Conservation (phyloP, 2,113 vertebrate genomes). For the Anolis sagrei region DNA sequence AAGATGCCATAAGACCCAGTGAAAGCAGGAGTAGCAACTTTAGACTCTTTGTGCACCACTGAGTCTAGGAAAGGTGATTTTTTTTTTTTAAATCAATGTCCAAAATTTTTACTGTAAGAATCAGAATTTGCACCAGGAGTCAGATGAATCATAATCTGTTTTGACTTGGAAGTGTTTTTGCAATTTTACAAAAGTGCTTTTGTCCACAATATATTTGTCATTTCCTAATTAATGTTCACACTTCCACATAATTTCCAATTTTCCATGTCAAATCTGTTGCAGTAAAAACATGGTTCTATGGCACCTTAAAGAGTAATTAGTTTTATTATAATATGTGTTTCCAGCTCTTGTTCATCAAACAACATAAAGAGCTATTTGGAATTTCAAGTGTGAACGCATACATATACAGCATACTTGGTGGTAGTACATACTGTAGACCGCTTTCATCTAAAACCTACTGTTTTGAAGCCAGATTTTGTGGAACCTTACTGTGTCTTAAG, state of each 20-base stretch:
- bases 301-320: background rate
- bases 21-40: background rate
- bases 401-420: background rate
- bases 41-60: background rate
- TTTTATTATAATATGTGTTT: background rate
- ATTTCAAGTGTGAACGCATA: background rate
- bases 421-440: background rate
- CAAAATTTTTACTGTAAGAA: background rate
- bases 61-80: background rate
- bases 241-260: background rate
- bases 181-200: background rate
- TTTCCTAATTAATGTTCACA: background rate
- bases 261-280: background rate
- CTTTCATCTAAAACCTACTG: background rate
- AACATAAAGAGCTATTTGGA: background rate
- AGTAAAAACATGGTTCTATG: background rate
- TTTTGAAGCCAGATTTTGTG: background rate
- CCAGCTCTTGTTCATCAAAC: too few species aligned
- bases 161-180: background rate
- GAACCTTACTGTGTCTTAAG: background rate
- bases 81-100: background rate
- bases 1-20: background rate
- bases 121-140: background rate
- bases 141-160: background rate
- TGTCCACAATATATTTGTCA: background rate